These are phyloP conservation scores for Trigoniulus corallinus DNA, from an alignment of 1,140 invertebrate genomes.

Conservation along the genomic window DNA sequence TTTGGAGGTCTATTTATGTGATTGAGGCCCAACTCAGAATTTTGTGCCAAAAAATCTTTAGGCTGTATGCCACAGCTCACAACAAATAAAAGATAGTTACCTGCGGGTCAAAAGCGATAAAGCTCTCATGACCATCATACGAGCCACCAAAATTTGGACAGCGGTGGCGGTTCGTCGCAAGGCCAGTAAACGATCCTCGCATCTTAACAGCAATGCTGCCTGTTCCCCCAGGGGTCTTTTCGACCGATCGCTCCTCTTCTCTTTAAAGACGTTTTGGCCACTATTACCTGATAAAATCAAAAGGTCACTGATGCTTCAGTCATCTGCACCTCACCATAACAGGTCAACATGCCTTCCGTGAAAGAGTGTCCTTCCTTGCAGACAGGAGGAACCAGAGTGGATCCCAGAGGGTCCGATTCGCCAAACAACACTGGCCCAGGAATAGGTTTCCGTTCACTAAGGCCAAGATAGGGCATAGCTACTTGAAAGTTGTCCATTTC, in stretches of 20 bases:
- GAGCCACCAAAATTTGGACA: conserved; percentile 34
- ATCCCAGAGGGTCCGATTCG: conserved; percentile 37
- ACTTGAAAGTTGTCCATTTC: conserved; percentile 4
- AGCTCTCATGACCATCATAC: conserved; percentile 35
- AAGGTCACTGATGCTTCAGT: conserved; percentile 7
- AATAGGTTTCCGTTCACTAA: conserved; percentile 25
- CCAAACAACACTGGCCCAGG: conserved; percentile 30
- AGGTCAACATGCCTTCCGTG: conserved; percentile 2
- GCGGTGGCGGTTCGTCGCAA: conserved; percentile 32
- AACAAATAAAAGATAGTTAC: too few species aligned
- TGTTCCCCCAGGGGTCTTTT: conserved; percentile 34
- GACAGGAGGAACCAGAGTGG: conserved; percentile 23
- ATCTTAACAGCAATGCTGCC: conserved; percentile 26
- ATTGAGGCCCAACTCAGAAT: too few species aligned
- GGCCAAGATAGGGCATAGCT: conserved; percentile 20
- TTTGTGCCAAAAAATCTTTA: too few species aligned
- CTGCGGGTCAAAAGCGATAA: conserved; percentile 36
- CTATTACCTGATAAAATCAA: conserved; percentile 1
- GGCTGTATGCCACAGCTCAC: too few species aligned
- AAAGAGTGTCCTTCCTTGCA: conserved; percentile 7
- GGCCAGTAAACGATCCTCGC: conserved; percentile 32
- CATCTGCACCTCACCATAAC: too few species aligned
- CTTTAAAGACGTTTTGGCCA: conserved; percentile 11
- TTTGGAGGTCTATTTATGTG: too few species aligned
- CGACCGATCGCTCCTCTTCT: conserved; percentile 13